These are phyloP conservation scores for Lates calcarifer DNA, from an alignment of 2,113 vertebrate genomes.

Conservation along the genomic window DNA sequence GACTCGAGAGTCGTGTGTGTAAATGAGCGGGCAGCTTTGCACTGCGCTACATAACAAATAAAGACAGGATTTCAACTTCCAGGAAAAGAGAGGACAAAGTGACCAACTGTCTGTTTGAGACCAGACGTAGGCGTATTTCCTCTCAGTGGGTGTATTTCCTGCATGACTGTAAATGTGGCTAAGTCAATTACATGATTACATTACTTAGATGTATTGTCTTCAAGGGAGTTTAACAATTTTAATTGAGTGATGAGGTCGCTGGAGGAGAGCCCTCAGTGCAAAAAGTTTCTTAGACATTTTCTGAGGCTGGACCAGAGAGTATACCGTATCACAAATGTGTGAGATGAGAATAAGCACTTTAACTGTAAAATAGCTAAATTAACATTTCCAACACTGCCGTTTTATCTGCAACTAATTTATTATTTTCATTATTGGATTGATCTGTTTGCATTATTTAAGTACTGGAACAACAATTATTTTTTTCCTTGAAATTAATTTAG, in stretches of 20 bases:
- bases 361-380: background rate
- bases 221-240: background rate
- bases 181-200: slow-evolving; percentile 36
- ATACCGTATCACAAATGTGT: background rate
- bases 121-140: background rate
- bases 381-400: background rate
- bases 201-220: slow-evolving; percentile 9
- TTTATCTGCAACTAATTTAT: background rate
- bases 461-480: background rate
- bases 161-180: slow-evolving; percentile 24
- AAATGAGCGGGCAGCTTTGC: slow-evolving; percentile 29
- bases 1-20: slow-evolving; percentile 13
- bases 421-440: background rate
- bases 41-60: slow-evolving; percentile 27
- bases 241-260: slow-evolving; percentile 7
- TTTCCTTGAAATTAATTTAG: background rate
- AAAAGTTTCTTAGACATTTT: background rate
- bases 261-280: background rate
- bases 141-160: slow-evolving; percentile 2
- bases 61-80: slow-evolving; percentile 57
- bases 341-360: background rate
- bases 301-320: background rate
- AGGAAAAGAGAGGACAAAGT: slow-evolving; percentile 44
- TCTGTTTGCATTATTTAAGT: background rate
- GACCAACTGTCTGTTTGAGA: slow-evolving; percentile 14